Conservation (phyloP, 2,797 vertebrate genomes). For the Sardinella longiceps region DNA sequence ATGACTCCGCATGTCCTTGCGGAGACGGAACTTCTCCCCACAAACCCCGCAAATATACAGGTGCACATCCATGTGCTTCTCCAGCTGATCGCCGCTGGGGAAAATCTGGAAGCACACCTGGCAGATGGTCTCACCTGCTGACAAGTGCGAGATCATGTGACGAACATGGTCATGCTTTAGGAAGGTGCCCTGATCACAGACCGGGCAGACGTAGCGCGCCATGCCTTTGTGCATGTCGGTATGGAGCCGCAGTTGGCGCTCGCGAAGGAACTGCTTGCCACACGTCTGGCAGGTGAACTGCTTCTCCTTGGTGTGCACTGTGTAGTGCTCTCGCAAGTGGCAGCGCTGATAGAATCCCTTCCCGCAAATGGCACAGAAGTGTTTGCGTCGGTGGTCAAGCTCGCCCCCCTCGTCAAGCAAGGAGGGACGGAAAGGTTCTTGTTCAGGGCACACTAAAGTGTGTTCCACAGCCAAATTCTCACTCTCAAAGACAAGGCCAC, state of each 20-base stretch:
- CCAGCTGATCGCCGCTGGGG: conserved; percentile 90
- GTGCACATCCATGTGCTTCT: conserved; percentile 98
- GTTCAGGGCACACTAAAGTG: conserved; percentile 87
- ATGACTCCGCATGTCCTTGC: conserved; percentile 98
- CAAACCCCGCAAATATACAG: conserved; percentile 98
- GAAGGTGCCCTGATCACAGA: conserved; percentile 98
- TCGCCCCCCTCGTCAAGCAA: conserved; percentile 83
- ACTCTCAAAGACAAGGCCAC: conserved; percentile 87
- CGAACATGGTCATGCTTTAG: conserved; percentile 98
- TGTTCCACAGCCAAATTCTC: conserved; percentile 91
- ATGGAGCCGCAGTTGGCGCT: conserved; percentile 94
- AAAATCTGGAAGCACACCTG: conserved; percentile 99
- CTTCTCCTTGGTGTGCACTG: conserved; percentile 98
- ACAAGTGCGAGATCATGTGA: conserved; percentile 98
- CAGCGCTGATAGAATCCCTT: conserved; percentile 99
- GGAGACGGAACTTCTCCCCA: conserved; percentile 97
- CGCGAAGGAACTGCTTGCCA: conserved; percentile 96
- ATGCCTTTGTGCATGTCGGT: conserved; percentile 99
- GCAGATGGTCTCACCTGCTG: conserved; percentile 96
- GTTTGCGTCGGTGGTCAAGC: conserved; percentile 92
- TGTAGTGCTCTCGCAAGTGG: conserved; percentile 98
- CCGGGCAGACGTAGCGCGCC: conserved; percentile 96
- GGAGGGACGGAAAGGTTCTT: conserved; percentile 86
- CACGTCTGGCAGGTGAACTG: conserved; percentile 98
- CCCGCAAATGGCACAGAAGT: conserved; percentile 96